Percentiles rank a stretch among this genome's conserved stretches.
These are phyloP conservation scores for Amblyopsis rosae DNA, from an alignment of 2,113 vertebrate genomes.

Conservation along the genomic window DNA sequence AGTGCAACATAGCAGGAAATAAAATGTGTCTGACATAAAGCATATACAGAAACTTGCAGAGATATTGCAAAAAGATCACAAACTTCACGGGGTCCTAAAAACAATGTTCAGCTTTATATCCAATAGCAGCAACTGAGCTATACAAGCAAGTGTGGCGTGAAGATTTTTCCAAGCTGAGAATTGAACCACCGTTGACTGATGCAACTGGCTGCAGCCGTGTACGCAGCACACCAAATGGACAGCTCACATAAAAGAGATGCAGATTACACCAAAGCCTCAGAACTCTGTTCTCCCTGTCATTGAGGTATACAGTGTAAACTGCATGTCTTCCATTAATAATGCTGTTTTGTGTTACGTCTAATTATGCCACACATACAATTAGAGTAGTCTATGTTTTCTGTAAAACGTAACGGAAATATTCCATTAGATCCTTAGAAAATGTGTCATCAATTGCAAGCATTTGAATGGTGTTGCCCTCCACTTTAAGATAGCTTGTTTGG, in stretches of 20 bases:
- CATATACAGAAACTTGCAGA: too few relatives aligned
- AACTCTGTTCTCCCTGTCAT: constrained; percentile 2
- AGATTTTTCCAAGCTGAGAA: constrained; percentile 21
- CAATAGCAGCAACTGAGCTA: constrained; percentile 8
- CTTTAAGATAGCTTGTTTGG: not conserved
- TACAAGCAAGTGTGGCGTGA: constrained; percentile 24
- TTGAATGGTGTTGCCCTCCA: too few relatives aligned
- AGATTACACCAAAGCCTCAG: constrained; percentile 15
- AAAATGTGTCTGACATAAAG: too few relatives aligned
- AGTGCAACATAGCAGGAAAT: too few relatives aligned
- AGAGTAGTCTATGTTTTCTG: too few relatives aligned
- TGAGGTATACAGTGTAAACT: constrained; percentile 13
- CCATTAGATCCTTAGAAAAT: too few relatives aligned
- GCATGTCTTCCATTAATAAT: not conserved
- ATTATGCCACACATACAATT: too few relatives aligned
- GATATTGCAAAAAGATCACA: too few relatives aligned
- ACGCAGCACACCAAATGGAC: constrained; percentile 9
- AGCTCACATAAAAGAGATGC: constrained; percentile 28
- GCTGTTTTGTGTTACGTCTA: too few relatives aligned
- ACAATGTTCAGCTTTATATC: not conserved
- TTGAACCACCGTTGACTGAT: constrained; percentile 33
- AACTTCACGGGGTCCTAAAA: not conserved
- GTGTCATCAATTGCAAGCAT: too few relatives aligned
- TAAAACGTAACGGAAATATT: too few relatives aligned
- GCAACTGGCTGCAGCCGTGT: constrained; percentile 21